Conservation (phyloP, 2,888 invertebrate genomes). For the Drosophila subsilvestris region DNA sequence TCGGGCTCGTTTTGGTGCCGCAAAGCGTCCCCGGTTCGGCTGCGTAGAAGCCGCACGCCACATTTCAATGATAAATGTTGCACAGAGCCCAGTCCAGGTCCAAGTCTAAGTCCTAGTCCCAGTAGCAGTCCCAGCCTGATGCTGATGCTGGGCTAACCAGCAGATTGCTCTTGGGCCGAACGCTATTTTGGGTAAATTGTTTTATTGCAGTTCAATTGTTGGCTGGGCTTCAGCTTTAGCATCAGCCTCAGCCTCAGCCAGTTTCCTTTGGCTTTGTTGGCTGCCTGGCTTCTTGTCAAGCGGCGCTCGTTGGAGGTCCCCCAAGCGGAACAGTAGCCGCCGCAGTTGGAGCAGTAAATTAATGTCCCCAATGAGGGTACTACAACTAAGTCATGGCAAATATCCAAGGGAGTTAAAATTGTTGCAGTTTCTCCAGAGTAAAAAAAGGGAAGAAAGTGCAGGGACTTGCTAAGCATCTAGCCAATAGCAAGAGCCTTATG, state of each 20-base stretch:
- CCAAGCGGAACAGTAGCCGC: conserved; percentile 39
- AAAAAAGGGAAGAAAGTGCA: not conserved
- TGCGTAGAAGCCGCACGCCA: conserved; percentile 73
- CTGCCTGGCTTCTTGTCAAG: conserved; percentile 74
- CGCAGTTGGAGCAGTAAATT: conserved; percentile 49
- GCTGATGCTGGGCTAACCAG: conserved; percentile 42
- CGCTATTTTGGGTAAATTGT: conserved; percentile 83
- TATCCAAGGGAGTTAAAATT: not conserved
- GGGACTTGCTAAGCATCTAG: not conserved
- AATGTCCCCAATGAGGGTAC: conserved; percentile 20
- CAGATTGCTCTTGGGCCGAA: conserved; percentile 74
- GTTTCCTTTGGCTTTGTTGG: conserved; percentile 43
- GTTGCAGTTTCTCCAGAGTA: not conserved
- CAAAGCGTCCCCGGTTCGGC: conserved; percentile 66
- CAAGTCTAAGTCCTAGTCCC: not conserved
- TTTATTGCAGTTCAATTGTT: conserved; percentile 83
- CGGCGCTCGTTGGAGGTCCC: conserved; percentile 81
- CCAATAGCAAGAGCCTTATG: too few relatives aligned
- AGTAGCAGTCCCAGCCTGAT: conserved; percentile 10
- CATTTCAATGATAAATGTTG: conserved; percentile 82
- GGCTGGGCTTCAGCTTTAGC: conserved; percentile 43
- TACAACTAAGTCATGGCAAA: conserved; percentile 13
- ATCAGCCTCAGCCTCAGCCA: conserved; percentile 22
- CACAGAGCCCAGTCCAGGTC: conserved; percentile 48
- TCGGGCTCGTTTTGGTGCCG: conserved; percentile 80